These are phyloP conservation scores for Tapera naevia DNA, from an alignment of 2,797 vertebrate genomes.

Conservation along the genomic window DNA sequence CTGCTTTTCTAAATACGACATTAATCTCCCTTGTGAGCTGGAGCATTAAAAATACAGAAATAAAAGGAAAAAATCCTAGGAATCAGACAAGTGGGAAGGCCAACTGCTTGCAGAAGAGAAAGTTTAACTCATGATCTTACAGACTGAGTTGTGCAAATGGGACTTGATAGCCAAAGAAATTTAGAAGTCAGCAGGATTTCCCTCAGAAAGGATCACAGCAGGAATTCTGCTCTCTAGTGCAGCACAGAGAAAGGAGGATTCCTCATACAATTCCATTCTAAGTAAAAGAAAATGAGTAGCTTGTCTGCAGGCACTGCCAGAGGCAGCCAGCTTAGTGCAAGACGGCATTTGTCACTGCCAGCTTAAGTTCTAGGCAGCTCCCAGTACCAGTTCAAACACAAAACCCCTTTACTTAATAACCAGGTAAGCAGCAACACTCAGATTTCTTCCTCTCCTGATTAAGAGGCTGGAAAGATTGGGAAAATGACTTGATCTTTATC, in stretches of 20 bases:
- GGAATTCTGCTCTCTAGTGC: not conserved
- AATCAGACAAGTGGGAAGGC: not conserved
- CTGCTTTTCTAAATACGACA: not conserved
- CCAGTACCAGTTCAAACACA: not conserved
- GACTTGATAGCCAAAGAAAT: not conserved
- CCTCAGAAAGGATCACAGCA: not conserved
- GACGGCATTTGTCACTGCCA: not conserved
- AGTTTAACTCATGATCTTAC: not conserved
- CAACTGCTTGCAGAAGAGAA: not conserved
- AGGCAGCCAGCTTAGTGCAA: constrained; percentile 18
- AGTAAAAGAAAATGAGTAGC: not conserved
- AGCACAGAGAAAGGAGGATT: not conserved
- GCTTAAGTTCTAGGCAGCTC: not conserved
- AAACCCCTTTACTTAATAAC: rapidly evolving
- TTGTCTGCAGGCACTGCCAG: not conserved
- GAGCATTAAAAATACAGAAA: not conserved
- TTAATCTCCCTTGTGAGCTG: not conserved
- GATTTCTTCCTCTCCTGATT: not conserved
- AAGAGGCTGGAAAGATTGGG: not conserved
- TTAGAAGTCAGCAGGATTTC: not conserved
- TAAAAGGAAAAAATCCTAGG: not conserved
- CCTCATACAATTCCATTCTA: not conserved
- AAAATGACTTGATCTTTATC: not conserved
- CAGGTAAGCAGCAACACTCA: not conserved
- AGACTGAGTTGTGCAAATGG: not conserved